Conservation (phyloP, 2,797 vertebrate genomes). For the Tokudaia tokunoshimensis region DNA sequence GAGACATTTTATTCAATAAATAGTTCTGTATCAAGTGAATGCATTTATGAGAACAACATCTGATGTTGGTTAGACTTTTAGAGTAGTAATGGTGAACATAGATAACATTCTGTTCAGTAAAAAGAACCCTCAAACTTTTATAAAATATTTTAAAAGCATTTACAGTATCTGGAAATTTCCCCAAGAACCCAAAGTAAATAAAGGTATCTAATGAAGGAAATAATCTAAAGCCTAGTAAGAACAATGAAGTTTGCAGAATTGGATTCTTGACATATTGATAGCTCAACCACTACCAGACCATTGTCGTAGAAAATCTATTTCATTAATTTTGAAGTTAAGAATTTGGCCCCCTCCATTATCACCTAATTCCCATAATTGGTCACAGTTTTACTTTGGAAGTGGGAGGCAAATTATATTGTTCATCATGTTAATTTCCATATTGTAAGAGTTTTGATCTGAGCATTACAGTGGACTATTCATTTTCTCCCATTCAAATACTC, state of each 20-base stretch:
- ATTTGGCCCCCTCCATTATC: background rate
- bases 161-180: constrained; percentile 21
- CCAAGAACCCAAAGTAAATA: constrained; percentile 20
- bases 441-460: background rate
- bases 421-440: background rate
- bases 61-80: background rate
- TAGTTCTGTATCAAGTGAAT: constrained; percentile 5
- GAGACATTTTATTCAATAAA: constrained; percentile 51
- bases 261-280: constrained; percentile 5
- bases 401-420: background rate
- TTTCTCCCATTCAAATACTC: background rate
- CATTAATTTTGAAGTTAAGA: background rate
- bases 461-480: background rate
- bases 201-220: constrained; percentile 23
- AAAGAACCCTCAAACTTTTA: constrained; percentile 21
- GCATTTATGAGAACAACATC: background rate
- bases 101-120: background rate
- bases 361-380: background rate
- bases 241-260: background rate
- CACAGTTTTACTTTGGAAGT: constrained; percentile 13
- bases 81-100: background rate
- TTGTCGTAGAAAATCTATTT: constrained; percentile 31
- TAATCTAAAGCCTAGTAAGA: background rate
- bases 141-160: background rate
- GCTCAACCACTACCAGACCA: background rate